These are phyloP conservation scores for Microctenopoma lineatum DNA, from an alignment of 2,797 vertebrate species.

Conservation along the genomic window DNA sequence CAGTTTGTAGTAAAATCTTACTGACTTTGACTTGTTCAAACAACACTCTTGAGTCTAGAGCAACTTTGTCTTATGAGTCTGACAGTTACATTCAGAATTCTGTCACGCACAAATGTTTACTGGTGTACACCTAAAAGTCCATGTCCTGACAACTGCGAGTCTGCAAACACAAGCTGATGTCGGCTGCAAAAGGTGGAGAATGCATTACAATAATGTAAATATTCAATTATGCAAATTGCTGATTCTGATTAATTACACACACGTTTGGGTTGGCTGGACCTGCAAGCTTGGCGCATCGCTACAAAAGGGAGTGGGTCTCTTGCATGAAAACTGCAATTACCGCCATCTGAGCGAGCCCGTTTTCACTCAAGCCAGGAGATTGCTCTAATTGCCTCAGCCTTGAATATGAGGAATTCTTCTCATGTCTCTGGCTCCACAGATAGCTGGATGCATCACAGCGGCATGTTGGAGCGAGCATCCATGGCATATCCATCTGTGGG, in stretches of 20 bases:
- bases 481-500: constrained; percentile 64
- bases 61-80: background rate
- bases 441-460: constrained; percentile 51
- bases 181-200: constrained; percentile 50
- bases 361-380: constrained; percentile 40
- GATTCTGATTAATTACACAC: constrained; percentile 72
- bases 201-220: constrained; percentile 64
- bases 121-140: constrained; percentile 31
- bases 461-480: constrained; percentile 51
- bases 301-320: constrained; percentile 46
- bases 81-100: constrained; percentile 18
- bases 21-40: background rate
- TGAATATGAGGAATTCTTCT: constrained; percentile 51
- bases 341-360: constrained; percentile 40
- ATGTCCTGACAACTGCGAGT: constrained; percentile 34
- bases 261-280: constrained; percentile 70
- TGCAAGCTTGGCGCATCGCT: constrained; percentile 49
- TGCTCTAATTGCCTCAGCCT: constrained; percentile 67
- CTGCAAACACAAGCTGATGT: constrained; percentile 62
- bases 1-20: background rate
- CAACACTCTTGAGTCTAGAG: background rate
- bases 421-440: constrained; percentile 45
- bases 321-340: constrained; percentile 64
- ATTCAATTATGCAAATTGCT: constrained; percentile 75
- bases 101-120: constrained; percentile 27